Conservation (phyloP, 1,140 invertebrate species). For the Globodera rostochiensis region DNA sequence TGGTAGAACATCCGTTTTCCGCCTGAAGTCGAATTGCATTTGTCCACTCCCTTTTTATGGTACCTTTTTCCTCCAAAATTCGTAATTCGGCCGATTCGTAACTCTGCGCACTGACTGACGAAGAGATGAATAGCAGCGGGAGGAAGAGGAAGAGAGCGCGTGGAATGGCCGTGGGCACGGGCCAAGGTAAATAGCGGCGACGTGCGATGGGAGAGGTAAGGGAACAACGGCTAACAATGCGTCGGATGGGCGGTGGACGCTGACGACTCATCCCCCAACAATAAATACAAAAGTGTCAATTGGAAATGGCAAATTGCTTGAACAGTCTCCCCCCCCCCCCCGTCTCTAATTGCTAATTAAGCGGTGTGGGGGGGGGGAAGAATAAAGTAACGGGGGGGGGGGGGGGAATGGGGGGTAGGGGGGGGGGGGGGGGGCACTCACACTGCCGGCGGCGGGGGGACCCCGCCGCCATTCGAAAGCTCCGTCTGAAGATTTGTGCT, state of each 20-base stretch:
- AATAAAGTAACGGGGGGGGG: too few relatives aligned
- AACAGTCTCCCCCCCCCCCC: too few relatives aligned
- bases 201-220: not conserved
- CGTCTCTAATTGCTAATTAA: too few relatives aligned
- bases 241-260: not conserved
- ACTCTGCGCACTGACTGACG: not conserved
- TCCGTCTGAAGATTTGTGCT: too few relatives aligned
- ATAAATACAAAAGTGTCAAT: not conserved
- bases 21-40: not conserved
- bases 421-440: not conserved
- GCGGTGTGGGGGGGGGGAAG: too few relatives aligned
- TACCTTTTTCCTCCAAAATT: constrained; percentile 1
- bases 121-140: not conserved
- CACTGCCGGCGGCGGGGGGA: not conserved
- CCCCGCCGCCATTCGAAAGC: too few relatives aligned
- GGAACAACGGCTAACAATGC: not conserved
- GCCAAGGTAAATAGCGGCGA: not conserved
- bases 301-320: too few relatives aligned
- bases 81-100: constrained; percentile 5
- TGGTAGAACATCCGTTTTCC: constrained; percentile 28
- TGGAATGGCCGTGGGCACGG: not conserved
- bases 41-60: not conserved
- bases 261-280: not conserved
- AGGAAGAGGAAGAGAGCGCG: not conserved
- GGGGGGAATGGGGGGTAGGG: not conserved